These are phyloP conservation scores for Platorchestia sp. DNA, from an alignment of 1,140 invertebrate genomes.

Conservation along the genomic window DNA sequence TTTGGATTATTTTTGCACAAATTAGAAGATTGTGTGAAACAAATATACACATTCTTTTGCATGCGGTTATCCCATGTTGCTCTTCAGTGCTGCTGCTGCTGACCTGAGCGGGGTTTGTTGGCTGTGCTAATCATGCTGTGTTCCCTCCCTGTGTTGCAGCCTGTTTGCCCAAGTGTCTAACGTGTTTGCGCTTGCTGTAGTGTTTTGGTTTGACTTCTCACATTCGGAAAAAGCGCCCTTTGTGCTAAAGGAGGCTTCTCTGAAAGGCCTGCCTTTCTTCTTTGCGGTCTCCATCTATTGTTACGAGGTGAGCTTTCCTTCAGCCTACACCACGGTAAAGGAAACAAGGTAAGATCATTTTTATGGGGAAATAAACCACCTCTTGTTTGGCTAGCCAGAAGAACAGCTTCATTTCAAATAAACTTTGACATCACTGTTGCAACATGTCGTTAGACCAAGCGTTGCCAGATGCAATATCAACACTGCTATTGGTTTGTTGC, in stretches of 20 bases:
- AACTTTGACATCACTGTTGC: too few relatives aligned
- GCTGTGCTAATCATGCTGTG: neutral
- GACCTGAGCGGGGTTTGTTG: too few relatives aligned
- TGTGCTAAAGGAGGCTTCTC: slow-evolving; percentile 72
- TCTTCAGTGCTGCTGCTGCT: neutral
- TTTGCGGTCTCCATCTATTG: slow-evolving; percentile 73
- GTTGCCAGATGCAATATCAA: too few relatives aligned
- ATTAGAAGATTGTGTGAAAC: neutral
- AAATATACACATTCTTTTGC: neutral
- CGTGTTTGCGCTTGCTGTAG: slow-evolving; percentile 73
- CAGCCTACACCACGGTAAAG: too few relatives aligned
- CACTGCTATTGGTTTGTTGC: too few relatives aligned
- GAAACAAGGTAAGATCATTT: too few relatives aligned
- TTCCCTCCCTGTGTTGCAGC: slow-evolving; percentile 62
- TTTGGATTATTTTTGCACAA: neutral
- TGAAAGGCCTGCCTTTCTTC: slow-evolving; percentile 73
- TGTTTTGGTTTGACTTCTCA: slow-evolving; percentile 75
- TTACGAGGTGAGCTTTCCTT: slow-evolving; percentile 73
- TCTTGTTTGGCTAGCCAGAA: too few relatives aligned
- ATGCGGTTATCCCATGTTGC: neutral
- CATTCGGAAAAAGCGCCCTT: slow-evolving; percentile 71
- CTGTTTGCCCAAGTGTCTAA: slow-evolving; percentile 71
- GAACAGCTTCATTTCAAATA: too few relatives aligned
- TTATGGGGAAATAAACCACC: too few relatives aligned
- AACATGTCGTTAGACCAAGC: too few relatives aligned